Percentiles rank a stretch among this genome's conserved stretches.
These are phyloP conservation scores for Echinometra lucunter DNA, from an alignment of 53 echinoderm and acorn worm species.

Conservation along the genomic window DNA sequence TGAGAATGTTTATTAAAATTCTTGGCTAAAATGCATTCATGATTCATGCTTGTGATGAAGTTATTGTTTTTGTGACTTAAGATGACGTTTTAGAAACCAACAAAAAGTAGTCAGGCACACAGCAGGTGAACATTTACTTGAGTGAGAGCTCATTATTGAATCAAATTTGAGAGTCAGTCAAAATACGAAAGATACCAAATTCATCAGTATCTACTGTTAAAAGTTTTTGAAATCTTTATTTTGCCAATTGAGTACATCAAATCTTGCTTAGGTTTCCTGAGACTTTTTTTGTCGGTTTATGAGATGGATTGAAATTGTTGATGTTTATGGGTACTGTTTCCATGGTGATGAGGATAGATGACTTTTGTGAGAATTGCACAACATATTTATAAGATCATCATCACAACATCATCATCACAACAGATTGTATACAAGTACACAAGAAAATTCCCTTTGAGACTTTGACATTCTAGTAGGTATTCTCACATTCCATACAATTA, in stretches of 20 bases:
- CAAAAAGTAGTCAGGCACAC: not conserved
- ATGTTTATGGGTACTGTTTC: not conserved
- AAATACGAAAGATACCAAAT: not conserved
- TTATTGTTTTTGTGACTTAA: not conserved
- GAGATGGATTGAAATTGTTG: not conserved
- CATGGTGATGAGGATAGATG: not conserved
- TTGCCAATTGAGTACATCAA: not conserved
- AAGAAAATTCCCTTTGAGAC: not conserved
- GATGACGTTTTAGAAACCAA: not conserved
- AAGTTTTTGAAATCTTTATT: not conserved
- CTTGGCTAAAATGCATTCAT: not conserved
- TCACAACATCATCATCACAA: not conserved
- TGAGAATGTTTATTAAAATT: slow-evolving; percentile 1
- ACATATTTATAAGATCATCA: not conserved
- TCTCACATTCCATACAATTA: not conserved
- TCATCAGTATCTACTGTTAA: not conserved
- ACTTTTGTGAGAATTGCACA: not conserved
- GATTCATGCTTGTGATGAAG: not conserved
- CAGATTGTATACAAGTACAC: not conserved
- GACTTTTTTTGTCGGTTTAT: not conserved
- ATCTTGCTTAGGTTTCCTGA: not conserved
- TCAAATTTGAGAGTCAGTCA: not conserved
- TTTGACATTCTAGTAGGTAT: not conserved
- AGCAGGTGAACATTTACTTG: not conserved
- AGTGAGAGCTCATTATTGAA: not conserved